Evolutionary conservation across 2,113 vertebrate species (phyloP).

Genomic region (Hiodon alosoides): DNA sequence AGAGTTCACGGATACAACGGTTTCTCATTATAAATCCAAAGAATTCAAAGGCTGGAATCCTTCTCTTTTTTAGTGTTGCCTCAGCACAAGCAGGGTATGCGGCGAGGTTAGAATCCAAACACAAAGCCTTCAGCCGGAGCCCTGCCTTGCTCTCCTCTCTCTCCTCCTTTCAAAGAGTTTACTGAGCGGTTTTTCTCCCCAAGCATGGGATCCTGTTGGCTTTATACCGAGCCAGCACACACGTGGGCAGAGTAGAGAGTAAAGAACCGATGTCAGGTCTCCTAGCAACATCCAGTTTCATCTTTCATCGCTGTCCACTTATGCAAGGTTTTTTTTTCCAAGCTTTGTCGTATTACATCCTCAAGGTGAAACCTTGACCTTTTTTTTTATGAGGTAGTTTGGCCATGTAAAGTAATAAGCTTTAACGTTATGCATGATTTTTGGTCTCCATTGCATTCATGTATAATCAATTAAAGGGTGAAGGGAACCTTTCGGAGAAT

Average conservation of each 20-base stretch:
- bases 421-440: too few species aligned
- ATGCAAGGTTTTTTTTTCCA: not conserved
- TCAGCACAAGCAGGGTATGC: not conserved
- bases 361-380: too few species aligned
- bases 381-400: too few species aligned
- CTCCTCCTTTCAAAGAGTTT: conserved; percentile 22
- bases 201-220: conserved; percentile 25
- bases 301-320: not conserved
- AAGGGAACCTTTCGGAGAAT: too few species aligned
- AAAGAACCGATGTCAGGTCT: conserved; percentile 50
- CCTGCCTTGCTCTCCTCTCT: not conserved
- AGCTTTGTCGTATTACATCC: too few species aligned
- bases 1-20: not conserved
- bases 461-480: too few species aligned
- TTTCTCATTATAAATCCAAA: not conserved
- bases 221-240: conserved; percentile 42
- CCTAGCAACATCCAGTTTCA: conserved; percentile 61
- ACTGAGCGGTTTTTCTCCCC: conserved; percentile 19
- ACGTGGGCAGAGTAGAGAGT: conserved; percentile 46
- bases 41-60: not conserved
- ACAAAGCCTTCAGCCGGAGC: not conserved
- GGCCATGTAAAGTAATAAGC: too few species aligned
- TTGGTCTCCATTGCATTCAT: too few species aligned
- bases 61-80: not conserved
- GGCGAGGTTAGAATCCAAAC: not conserved